These are phyloP conservation scores for Drosophila anomelani DNA, from an alignment of 2,888 invertebrate species.

Conservation along the genomic window DNA sequence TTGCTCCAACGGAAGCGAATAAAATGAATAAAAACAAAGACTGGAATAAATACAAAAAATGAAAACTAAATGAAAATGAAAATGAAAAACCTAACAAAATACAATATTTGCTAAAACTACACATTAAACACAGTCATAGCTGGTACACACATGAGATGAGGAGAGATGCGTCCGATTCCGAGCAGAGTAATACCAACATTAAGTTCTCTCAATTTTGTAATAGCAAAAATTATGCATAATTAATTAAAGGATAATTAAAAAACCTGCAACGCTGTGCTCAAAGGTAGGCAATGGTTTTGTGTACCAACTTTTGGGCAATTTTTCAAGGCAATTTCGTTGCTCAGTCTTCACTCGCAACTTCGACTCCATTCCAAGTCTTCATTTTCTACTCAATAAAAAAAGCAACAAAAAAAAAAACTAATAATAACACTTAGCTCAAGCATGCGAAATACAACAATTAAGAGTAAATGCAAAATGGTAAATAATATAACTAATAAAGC, in stretches of 20 bases:
- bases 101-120: constrained; percentile 38
- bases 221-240: not conserved
- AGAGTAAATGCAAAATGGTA: constrained; percentile 21
- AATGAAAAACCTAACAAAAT: constrained; percentile 37
- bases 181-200: constrained; percentile 3
- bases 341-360: constrained; percentile 39
- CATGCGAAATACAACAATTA: constrained; percentile 43
- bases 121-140: constrained; percentile 12
- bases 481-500: constrained; percentile 29
- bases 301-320: constrained; percentile 2
- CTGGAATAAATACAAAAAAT: constrained; percentile 63
- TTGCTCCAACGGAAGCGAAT: constrained; percentile 31
- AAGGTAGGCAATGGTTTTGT: not conserved
- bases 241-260: not conserved
- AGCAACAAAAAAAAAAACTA: not conserved
- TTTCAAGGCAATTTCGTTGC: constrained; percentile 1
- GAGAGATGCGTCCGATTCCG: constrained; percentile 1
- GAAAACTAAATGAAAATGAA: constrained; percentile 48
- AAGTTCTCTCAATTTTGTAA: not conserved
- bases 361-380: constrained; percentile 36
- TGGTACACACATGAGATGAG: not conserved
- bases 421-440: constrained; percentile 41
- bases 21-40: constrained; percentile 69
- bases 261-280: not conserved
- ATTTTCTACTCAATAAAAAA: constrained; percentile 23